Percentiles rank a stretch among this genome's conserved stretches.
Evolutionary conservation across 2,888 invertebrate genomes (phyloP).

Genomic region (Crioceris asparagi): DNA sequence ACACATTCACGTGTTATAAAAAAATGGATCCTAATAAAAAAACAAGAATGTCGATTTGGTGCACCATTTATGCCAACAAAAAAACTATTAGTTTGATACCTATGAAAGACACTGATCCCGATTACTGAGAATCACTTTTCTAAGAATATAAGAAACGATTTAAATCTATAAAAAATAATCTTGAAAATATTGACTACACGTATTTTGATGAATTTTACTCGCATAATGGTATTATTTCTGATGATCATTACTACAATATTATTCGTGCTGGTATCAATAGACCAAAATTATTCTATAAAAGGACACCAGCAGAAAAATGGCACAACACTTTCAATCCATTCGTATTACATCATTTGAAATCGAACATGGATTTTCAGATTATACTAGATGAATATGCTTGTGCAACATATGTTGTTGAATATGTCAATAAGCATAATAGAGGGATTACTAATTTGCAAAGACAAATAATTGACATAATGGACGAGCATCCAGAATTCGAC

Average conservation of each 20-base stretch:
- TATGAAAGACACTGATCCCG: constrained; percentile 11
- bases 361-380: constrained; percentile 33
- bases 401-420: constrained; percentile 33
- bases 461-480: constrained; percentile 25
- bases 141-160: constrained; percentile 5
- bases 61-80: constrained; percentile 26
- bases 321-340: constrained; percentile 35
- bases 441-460: constrained; percentile 31
- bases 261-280: constrained; percentile 20
- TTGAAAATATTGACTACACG: constrained; percentile 1
- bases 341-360: constrained; percentile 25
- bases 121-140: constrained; percentile 7
- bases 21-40: constrained; percentile 7
- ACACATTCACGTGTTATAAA: too few species aligned
- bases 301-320: constrained; percentile 31
- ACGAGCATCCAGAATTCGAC: constrained; percentile 33
- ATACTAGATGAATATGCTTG: constrained; percentile 36
- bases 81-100: constrained; percentile 22
- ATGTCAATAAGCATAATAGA: constrained; percentile 29
- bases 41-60: constrained; percentile 23
- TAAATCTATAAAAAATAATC: neutral
- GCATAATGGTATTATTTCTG: constrained; percentile 18
- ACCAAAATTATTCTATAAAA: constrained; percentile 30
- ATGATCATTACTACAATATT: constrained; percentile 23
- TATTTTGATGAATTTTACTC: constrained; percentile 4